phyloP scores from a whole-genome alignment of 1,140 invertebrate genomes.

The Melipona quadrifasciata region DNA sequence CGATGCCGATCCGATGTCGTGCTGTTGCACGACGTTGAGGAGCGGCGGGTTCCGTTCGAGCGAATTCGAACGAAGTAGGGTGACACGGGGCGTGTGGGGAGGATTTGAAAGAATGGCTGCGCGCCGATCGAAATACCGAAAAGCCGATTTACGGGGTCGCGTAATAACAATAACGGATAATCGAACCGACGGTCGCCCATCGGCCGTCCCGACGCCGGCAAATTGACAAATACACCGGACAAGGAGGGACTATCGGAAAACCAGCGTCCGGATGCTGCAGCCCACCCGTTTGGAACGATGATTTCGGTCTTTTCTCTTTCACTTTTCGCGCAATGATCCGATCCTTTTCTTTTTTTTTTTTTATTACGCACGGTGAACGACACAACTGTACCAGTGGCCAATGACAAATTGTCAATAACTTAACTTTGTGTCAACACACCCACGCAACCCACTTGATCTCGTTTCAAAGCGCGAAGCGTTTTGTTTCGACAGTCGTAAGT shows the following conservation, averaged over 20 bases:
- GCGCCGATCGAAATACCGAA: conserved; percentile 42
- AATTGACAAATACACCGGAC: conserved; percentile 53
- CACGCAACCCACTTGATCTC: too few relatives aligned
- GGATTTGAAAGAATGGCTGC: conserved; percentile 24
- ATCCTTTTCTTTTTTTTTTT: not conserved
- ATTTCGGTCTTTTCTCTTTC: not conserved
- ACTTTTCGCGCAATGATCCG: conserved; percentile 14
- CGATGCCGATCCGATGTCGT: not conserved
- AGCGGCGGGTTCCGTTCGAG: conserved; percentile 31
- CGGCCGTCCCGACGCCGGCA: conserved; percentile 26
- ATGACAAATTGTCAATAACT: too few relatives aligned
- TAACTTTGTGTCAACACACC: too few relatives aligned
- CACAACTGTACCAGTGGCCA: too few relatives aligned
- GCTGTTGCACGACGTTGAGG: not conserved
- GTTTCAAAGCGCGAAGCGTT: too few relatives aligned
- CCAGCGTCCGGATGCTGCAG: conserved; percentile 26
- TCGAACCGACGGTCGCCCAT: conserved; percentile 45
- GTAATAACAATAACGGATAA: conserved; percentile 53
- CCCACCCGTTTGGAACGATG: conserved; percentile 28
- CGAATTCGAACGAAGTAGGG: conserved; percentile 4
- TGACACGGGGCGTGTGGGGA: too few relatives aligned
- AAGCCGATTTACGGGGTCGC: conserved; percentile 45
- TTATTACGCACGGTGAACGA: too few relatives aligned
- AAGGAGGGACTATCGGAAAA: conserved; percentile 52
- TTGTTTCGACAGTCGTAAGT: too few relatives aligned